Conservation (phyloP, 2,113 vertebrate genomes). For the Chlorocebus sabaeus region DNA sequence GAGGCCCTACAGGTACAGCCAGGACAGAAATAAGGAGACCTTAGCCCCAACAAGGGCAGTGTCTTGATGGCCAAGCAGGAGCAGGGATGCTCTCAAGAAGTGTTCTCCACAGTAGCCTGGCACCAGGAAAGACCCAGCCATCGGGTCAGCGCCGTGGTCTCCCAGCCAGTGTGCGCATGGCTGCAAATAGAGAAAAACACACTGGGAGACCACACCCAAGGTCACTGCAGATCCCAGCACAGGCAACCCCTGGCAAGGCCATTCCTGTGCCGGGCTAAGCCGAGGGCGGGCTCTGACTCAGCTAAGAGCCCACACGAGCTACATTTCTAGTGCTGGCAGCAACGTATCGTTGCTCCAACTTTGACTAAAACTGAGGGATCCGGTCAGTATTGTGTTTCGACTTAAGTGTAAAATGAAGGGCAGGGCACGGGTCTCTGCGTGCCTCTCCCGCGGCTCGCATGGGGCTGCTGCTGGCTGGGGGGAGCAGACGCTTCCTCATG, state of each 20-base stretch:
- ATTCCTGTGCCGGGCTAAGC: rapidly evolving
- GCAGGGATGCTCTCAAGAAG: rapidly evolving
- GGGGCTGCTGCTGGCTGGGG: no score
- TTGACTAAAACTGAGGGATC: no score
- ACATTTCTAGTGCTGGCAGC: no score
- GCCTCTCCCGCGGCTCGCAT: no score
- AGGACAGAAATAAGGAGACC: neutral
- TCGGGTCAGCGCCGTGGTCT: neutral
- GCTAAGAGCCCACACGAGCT: no score
- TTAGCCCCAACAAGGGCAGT: neutral
- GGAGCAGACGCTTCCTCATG: neutral
- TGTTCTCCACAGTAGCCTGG: neutral
- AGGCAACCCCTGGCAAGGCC: neutral
- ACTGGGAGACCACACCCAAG: neutral
- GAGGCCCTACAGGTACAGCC: no score
- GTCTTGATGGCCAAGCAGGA: neutral
- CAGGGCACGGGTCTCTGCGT: no score
- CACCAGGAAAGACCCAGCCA: no score
- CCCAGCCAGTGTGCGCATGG: neutral
- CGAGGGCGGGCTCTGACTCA: neutral
- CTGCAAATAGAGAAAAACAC: neutral
- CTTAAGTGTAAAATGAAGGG: no score
- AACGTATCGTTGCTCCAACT: no score
- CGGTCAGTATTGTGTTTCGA: no score
- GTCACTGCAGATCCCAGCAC: no score